Percentiles rank a stretch among this genome's conserved stretches.
Conservation (phyloP, 2,113 vertebrate genomes). For the Cettia cetti region DNA sequence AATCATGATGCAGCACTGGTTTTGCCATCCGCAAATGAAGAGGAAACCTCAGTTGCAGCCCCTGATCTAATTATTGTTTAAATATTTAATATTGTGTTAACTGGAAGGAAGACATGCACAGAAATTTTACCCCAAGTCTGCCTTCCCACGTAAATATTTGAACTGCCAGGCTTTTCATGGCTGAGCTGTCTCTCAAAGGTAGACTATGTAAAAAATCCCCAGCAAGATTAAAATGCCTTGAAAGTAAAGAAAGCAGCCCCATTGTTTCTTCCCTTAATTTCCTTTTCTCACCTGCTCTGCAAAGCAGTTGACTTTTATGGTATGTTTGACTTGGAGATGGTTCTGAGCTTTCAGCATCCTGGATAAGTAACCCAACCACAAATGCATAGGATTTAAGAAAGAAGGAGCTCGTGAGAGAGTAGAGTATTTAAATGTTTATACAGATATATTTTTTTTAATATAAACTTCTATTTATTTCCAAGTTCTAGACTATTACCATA, state of each 20-base stretch:
- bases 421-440: background rate
- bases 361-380: background rate
- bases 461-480: background rate
- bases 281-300: background rate
- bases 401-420: background rate
- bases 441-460: background rate
- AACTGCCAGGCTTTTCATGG: background rate
- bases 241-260: background rate
- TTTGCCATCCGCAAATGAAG: background rate
- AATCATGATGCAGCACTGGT: background rate
- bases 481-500: background rate
- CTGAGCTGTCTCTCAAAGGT: background rate
- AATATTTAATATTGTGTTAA: slow-evolving; percentile 5
- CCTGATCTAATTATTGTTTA: slow-evolving; percentile 9
- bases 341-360: background rate
- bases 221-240: background rate
- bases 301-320: background rate
- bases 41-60: background rate
- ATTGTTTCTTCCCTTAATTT: background rate
- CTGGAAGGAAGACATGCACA: background rate
- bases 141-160: background rate
- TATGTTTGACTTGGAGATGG: background rate
- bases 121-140: background rate
- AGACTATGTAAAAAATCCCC: background rate
- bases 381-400: background rate